phyloP scores from a whole-genome alignment of 2,797 vertebrate genomes.

The Oophaga sylvatica region DNA sequence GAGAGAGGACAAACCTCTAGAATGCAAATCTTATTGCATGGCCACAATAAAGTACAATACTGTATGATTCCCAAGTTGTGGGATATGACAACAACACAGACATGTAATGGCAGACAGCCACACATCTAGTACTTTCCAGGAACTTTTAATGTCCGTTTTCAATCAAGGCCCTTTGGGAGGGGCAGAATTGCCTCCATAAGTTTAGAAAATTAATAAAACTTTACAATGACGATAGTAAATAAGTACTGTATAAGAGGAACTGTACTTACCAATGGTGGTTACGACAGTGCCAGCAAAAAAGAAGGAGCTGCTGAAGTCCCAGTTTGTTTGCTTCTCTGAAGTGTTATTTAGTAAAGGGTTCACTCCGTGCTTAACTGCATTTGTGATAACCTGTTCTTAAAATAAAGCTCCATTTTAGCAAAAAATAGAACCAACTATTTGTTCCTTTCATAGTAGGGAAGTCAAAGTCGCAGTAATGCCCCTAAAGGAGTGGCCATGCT shows the following conservation, averaged over 20 bases:
- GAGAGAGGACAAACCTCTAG: no score
- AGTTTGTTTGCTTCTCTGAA: conserved; percentile 65
- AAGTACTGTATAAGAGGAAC: neutral
- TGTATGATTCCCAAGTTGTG: no score
- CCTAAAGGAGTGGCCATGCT: neutral
- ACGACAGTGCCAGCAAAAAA: conserved; percentile 72
- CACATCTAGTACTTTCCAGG: neutral
- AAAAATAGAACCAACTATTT: neutral
- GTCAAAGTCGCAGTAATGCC: neutral
- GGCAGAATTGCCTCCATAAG: neutral
- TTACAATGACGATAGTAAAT: neutral
- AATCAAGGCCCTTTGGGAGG: no score
- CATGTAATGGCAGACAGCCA: no score
- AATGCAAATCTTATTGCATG: no score
- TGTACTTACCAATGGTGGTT: conserved; percentile 70
- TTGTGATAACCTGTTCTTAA: conserved; percentile 54
- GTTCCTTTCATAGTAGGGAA: neutral
- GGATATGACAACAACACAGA: no score
- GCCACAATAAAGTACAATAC: no score
- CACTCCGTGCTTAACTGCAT: conserved; percentile 70
- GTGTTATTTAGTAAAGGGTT: conserved; percentile 65
- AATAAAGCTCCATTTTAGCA: conserved; percentile 30
- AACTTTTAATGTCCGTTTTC: neutral
- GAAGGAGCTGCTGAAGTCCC: conserved; percentile 74
- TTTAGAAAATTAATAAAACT: neutral